phyloP scores from a whole-genome alignment of 2,113 vertebrate genomes.

The Syngnathus floridae region DNA sequence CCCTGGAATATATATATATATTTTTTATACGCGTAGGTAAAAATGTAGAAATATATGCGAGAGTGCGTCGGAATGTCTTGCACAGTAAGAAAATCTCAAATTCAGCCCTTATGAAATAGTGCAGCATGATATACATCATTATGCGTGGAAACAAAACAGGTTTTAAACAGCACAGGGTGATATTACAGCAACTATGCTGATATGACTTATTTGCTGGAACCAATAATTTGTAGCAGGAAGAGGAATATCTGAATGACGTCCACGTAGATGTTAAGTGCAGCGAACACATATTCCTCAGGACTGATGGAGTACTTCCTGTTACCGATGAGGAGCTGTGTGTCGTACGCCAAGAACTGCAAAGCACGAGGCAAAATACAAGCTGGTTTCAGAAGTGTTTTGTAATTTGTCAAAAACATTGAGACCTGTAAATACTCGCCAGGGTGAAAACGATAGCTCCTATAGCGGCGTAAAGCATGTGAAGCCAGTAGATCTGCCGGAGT shows the following conservation, averaged over 20 bases:
- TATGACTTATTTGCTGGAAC: conserved; percentile 55
- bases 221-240: conserved; percentile 85
- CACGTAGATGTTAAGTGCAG: conserved; percentile 85
- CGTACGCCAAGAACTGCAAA: conserved; percentile 88
- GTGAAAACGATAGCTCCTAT: conserved; percentile 87
- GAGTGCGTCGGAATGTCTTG: conserved; percentile 17
- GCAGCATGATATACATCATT: conserved; percentile 10
- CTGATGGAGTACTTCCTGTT: conserved; percentile 88
- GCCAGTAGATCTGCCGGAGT: conserved; percentile 78
- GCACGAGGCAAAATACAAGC: neutral
- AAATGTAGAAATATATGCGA: conserved; percentile 20
- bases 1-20: conserved; percentile 1
- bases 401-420: neutral
- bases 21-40: neutral
- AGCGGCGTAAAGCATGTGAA: conserved; percentile 93
- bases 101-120: conserved; percentile 22
- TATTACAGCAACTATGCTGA: neutral
- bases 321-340: conserved; percentile 91
- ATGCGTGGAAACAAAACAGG: neutral
- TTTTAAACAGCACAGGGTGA: neutral
- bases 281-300: conserved; percentile 88
- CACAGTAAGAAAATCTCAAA: conserved; percentile 6
- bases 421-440: conserved; percentile 72
- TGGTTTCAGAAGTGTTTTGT: neutral
- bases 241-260: conserved; percentile 93